Evolutionary conservation across 2,888 invertebrate species (phyloP).

Genomic region (Eutolmus rufibarbis): DNA sequence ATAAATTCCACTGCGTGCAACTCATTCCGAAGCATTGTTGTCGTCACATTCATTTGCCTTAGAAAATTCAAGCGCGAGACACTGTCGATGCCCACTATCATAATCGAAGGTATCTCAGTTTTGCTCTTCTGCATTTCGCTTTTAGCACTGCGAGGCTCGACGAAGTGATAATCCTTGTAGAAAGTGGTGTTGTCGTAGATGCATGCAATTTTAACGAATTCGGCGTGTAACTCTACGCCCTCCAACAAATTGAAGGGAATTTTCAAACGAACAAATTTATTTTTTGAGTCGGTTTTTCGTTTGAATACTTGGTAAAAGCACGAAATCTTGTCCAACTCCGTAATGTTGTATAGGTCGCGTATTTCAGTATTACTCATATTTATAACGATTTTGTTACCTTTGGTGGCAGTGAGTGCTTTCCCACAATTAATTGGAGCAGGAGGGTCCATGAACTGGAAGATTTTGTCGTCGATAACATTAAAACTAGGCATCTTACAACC

Average conservation of each 20-base stretch:
- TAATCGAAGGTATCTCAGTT: conserved; percentile 67
- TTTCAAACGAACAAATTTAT: conserved; percentile 52
- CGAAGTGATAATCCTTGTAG: conserved; percentile 73
- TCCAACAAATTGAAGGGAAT: conserved; percentile 50
- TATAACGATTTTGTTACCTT: conserved; percentile 53
- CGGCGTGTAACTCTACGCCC: conserved; percentile 60
- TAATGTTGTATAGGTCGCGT: conserved; percentile 53
- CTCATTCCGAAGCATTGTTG: conserved; percentile 65
- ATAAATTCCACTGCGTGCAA: conserved; percentile 77
- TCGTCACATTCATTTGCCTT: conserved; percentile 81
- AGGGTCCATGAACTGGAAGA: conserved; percentile 57
- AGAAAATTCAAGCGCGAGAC: conserved; percentile 86
- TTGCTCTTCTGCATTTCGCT: not conserved
- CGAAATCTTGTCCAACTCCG: conserved; percentile 51
- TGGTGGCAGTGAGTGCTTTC: conserved; percentile 54
- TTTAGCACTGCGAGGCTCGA: conserved; percentile 43
- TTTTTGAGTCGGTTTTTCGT: conserved; percentile 53
- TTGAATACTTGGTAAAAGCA: conserved; percentile 57
- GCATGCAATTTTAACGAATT: conserved; percentile 76
- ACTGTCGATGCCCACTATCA: conserved; percentile 85
- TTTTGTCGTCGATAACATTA: conserved; percentile 56
- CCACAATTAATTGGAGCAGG: conserved; percentile 54
- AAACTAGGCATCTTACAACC: conserved; percentile 62
- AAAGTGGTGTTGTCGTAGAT: conserved; percentile 63
- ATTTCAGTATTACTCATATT: conserved; percentile 55